Percentiles rank a stretch among this genome's conserved stretches.
Evolutionary conservation across 1,140 invertebrate genomes (phyloP).

Genomic region (Stratiolaelaps scimitus): DNA sequence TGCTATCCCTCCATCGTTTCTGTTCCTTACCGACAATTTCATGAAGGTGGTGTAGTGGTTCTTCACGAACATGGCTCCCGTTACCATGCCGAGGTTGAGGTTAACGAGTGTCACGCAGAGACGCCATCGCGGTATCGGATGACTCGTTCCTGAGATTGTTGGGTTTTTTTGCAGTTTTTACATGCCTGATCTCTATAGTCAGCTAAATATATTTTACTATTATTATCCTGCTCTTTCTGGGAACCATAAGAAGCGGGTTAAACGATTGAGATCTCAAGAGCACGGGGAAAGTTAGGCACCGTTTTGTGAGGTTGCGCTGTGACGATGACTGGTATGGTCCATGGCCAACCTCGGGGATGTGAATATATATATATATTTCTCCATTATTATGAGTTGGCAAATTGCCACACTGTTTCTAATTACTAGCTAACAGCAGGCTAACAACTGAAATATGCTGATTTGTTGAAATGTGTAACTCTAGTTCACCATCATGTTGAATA

Average conservation of each 20-base stretch:
- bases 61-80: slow-evolving; percentile 68
- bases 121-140: slow-evolving; percentile 63
- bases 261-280: slow-evolving; percentile 34
- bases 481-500: no score
- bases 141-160: slow-evolving; percentile 55
- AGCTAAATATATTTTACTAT: no score
- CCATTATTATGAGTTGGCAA: no score
- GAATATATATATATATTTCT: no score
- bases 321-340: no score
- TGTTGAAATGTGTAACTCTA: no score
- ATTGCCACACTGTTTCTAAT: no score
- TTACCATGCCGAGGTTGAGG: slow-evolving; percentile 67
- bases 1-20: no score
- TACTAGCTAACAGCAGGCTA: no score
- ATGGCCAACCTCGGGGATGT: no score
- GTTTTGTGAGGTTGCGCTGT: neutral
- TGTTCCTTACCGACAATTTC: slow-evolving; percentile 40
- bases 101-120: slow-evolving; percentile 68
- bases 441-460: no score
- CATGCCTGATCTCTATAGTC: slow-evolving; percentile 29
- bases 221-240: no score
- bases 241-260: slow-evolving; percentile 31
- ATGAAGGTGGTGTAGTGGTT: slow-evolving; percentile 69
- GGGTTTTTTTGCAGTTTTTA: slow-evolving; percentile 32
- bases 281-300: slow-evolving; percentile 33